Evolutionary conservation across 2,888 invertebrate species (phyloP).

Genomic region (Eristalinus aeneus): DNA sequence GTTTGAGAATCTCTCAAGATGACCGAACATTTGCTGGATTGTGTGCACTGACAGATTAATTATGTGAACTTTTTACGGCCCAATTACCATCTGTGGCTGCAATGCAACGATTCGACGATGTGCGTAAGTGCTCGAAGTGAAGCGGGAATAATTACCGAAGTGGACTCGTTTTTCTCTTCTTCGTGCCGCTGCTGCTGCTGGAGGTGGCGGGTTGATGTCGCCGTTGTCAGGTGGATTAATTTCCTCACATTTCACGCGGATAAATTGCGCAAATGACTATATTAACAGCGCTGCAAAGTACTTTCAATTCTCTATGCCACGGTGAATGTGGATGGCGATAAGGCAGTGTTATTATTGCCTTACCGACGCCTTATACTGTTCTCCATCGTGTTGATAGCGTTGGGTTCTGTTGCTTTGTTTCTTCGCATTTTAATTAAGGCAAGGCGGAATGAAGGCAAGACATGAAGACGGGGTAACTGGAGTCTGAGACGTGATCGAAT

Average conservation of each 20-base stretch:
- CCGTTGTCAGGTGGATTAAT: slow-evolving; percentile 11
- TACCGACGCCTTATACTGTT: slow-evolving; percentile 18
- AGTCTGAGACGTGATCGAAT: slow-evolving; percentile 27
- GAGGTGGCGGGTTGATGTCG: not conserved
- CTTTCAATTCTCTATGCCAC: not conserved
- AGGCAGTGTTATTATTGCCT: not conserved
- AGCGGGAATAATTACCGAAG: slow-evolving; percentile 23
- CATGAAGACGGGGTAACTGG: not conserved
- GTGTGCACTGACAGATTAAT: slow-evolving; percentile 13
- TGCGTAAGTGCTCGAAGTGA: not conserved
- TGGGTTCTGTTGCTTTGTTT: slow-evolving; percentile 7
- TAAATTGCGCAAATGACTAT: slow-evolving; percentile 26
- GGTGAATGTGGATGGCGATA: not conserved
- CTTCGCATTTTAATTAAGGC: not conserved
- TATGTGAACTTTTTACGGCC: slow-evolving; percentile 44
- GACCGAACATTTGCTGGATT: not conserved
- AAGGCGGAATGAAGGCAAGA: not conserved
- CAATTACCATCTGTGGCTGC: slow-evolving; percentile 11
- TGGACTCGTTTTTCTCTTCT: slow-evolving; percentile 12
- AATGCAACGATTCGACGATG: too few species aligned
- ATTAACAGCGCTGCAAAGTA: not conserved
- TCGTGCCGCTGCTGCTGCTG: not conserved
- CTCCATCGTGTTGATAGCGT: not conserved
- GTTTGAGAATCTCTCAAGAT: slow-evolving; percentile 10
- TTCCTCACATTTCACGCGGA: slow-evolving; percentile 20